Evolutionary conservation across 2,113 vertebrate genomes (phyloP).

Genomic region (Rana temporaria): DNA sequence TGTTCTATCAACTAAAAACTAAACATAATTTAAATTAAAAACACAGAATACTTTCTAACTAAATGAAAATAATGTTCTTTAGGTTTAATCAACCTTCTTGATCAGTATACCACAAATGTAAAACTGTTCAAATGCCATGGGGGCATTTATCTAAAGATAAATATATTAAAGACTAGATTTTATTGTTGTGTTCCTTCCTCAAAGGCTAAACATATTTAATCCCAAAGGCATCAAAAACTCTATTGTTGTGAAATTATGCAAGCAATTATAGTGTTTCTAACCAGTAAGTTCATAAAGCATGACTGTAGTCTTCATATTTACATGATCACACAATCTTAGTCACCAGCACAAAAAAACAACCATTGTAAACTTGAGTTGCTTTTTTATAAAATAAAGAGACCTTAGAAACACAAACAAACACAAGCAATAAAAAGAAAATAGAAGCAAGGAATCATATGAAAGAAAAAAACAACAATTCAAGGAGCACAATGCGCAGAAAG

Average conservation of each 20-base stretch:
- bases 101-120: conserved; percentile 6
- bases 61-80: conserved; percentile 3
- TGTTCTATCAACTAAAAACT: conserved; percentile 19
- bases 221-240: conserved; percentile 41
- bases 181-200: conserved; percentile 35
- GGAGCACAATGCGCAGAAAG: background rate
- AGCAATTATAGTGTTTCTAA: conserved; percentile 35
- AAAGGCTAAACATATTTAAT: conserved; percentile 32
- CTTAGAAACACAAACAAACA: background rate
- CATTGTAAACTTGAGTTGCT: background rate
- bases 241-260: conserved; percentile 39
- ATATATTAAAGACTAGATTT: background rate
- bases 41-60: background rate
- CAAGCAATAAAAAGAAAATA: background rate
- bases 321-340: conserved; percentile 11
- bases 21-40: conserved; percentile 2
- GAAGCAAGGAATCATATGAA: too few relatives aligned
- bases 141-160: background rate
- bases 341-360: conserved; percentile 2
- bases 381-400: background rate
- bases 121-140: background rate
- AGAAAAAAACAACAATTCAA: background rate
- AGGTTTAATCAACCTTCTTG: background rate
- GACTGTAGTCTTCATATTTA: conserved; percentile 25
- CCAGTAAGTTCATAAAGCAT: conserved; percentile 40